Evolutionary conservation across 2,113 vertebrate species (phyloP).

Genomic region (Rhinoderma darwinii): DNA sequence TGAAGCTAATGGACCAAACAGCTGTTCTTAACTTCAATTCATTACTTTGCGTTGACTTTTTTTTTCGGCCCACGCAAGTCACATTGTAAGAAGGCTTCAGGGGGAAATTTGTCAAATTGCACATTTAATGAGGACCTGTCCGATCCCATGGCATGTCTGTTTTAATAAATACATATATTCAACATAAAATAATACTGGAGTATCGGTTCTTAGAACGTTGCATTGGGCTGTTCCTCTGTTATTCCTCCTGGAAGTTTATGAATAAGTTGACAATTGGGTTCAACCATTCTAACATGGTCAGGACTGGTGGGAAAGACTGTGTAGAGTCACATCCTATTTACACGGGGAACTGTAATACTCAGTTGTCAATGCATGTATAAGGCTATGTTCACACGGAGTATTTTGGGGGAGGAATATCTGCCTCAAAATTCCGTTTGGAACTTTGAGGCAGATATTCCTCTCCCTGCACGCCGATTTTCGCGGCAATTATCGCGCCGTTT

Average conservation of each 20-base stretch:
- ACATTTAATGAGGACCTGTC: not conserved
- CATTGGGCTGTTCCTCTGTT: not conserved
- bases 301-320: not conserved
- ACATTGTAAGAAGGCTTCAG: not conserved
- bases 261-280: not conserved
- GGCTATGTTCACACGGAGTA: too few species aligned
- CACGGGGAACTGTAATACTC: not conserved
- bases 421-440: too few species aligned
- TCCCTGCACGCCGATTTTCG: too few species aligned
- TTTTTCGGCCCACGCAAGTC: conserved; percentile 10
- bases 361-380: not conserved
- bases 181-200: not conserved
- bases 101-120: not conserved
- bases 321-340: not conserved
- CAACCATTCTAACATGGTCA: too few species aligned
- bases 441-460: too few species aligned
- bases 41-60: not conserved
- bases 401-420: too few species aligned
- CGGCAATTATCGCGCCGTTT: too few species aligned
- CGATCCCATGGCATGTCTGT: too few species aligned
- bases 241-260: not conserved
- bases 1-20: conserved; percentile 29
- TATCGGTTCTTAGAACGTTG: not conserved
- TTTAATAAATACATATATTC: not conserved
- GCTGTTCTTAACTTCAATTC: not conserved